phyloP scores from a whole-genome alignment of 1,140 invertebrate species.

The Zaprionus nigranus region DNA sequence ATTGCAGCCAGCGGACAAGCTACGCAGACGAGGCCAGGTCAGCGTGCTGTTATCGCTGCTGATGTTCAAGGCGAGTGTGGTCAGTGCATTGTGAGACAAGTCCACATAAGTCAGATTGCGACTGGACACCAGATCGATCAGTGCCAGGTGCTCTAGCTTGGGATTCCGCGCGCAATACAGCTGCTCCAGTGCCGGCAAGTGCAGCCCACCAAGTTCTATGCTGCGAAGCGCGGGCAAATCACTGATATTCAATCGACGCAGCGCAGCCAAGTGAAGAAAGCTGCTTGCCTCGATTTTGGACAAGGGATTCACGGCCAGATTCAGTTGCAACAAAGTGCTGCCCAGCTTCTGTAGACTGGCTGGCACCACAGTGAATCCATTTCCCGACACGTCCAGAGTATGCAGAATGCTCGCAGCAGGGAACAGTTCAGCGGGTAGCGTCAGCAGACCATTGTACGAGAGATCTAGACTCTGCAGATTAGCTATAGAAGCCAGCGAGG shows the following conservation, averaged over 20 bases:
- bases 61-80: conserved; percentile 73
- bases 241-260: conserved; percentile 86
- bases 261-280: conserved; percentile 85
- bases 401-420: conserved; percentile 85
- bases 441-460: conserved; percentile 86
- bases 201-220: conserved; percentile 84
- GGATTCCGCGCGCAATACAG: conserved; percentile 70
- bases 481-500: conserved; percentile 86
- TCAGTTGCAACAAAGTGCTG: conserved; percentile 85
- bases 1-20: conserved; percentile 86
- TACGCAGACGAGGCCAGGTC: conserved; percentile 78
- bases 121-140: conserved; percentile 53
- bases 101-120: conserved; percentile 70
- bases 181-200: conserved; percentile 79
- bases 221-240: conserved; percentile 85
- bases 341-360: conserved; percentile 85
- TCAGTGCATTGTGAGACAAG: conserved; percentile 85
- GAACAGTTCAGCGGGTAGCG: conserved; percentile 84
- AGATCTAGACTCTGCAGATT: conserved; percentile 86
- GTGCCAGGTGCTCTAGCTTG: conserved; percentile 62
- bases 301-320: conserved; percentile 86
- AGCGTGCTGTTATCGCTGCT: conserved; percentile 13
- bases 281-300: conserved; percentile 86
- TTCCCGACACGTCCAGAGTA: conserved; percentile 86
- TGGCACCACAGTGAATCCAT: conserved; percentile 86